phyloP scores from a whole-genome alignment of 37 sponge, comb jelly and placozoan species.

The Crambe crambe region DNA sequence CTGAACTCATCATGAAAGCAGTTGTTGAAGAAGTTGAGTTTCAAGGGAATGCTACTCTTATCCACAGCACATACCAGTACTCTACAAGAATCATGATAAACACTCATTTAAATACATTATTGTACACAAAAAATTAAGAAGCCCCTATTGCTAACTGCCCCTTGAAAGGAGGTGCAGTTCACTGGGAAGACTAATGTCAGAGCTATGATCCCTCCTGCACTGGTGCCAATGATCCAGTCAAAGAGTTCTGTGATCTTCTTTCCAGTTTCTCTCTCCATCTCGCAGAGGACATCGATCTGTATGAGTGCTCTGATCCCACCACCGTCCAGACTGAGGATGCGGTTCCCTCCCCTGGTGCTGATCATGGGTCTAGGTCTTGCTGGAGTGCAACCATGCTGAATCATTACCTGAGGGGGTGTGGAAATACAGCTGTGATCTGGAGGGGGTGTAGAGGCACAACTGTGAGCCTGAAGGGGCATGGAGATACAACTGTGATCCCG shows the following conservation, averaged over 20 bases:
- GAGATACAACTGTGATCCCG: neutral
- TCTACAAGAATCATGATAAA: conserved; percentile 7
- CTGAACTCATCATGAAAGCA: conserved; percentile 56
- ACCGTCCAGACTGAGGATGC: conserved; percentile 57
- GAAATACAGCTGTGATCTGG: too few relatives aligned
- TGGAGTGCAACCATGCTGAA: too few relatives aligned
- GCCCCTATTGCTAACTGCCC: neutral
- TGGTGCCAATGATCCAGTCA: conserved; percentile 63
- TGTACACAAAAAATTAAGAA: neutral
- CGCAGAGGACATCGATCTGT: conserved; percentile 46
- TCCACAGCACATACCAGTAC: conserved; percentile 50
- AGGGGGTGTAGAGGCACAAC: neutral
- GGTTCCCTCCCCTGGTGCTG: conserved; percentile 2
- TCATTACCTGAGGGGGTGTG: too few relatives aligned
- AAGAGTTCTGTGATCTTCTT: conserved; percentile 46
- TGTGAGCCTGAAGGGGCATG: neutral
- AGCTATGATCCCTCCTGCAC: conserved; percentile 56
- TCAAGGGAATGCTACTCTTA: conserved; percentile 30
- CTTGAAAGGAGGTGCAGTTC: neutral
- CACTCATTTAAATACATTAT: too few relatives aligned
- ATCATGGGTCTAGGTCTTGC: neutral
- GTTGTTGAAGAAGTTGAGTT: conserved; percentile 65
- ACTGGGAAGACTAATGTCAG: conserved; percentile 62
- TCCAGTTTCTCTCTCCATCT: conserved; percentile 33
- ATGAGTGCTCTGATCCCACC: conserved; percentile 63